Evolutionary conservation across 2,888 invertebrate genomes (phyloP), one percentile per base, ranked within the genome.

Genomic region (Osmoderma eremita): DNA sequence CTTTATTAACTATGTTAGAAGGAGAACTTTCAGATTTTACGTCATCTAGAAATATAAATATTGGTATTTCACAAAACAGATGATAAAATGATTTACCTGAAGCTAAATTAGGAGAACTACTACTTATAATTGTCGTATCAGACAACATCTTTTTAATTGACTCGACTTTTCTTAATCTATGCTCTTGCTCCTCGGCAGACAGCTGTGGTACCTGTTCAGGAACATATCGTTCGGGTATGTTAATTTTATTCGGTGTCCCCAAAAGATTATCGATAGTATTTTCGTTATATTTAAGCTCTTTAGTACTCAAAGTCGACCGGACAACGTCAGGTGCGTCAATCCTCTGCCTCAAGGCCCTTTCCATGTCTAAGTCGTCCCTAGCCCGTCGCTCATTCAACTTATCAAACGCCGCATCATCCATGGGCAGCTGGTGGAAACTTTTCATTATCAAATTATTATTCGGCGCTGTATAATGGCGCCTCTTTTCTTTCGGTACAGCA

Each of bases 121-220:
- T 77, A 69, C 84, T 82, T 39, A 85, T 82, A 49, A 86, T 84
- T 3, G 88, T 85, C 17, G 89, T 88, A 77, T 92, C 90, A 0
- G 94, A 90, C 13, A 96, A 86, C 93, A 96, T 94, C 81, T 93
- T 94, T 79, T 94, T 91, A 71, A 96, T 95, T 10, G 92, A 91
- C 78, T 95, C 95, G 3, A 95, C 94, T 83, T 95, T 95, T 80
- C 94, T 92, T 78, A 89, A 87, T 12, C 95, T 86, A 71, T 91
- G 90, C 76, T 91, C 89, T 78, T 92, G 91, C 78, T 96, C 95
- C 78, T 94, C 94, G 0, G 91, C 91, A 0, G 93, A 90, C 49
- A 94, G 81, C 81, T 94, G 93, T 72, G 95, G 95, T 71, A 92
- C 90, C 85, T 93, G 92, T 81, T 96, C 95, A 18, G 95, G 95